phyloP scores from a whole-genome alignment of 2,888 invertebrate genomes.

The Stegana nigrithorax region DNA sequence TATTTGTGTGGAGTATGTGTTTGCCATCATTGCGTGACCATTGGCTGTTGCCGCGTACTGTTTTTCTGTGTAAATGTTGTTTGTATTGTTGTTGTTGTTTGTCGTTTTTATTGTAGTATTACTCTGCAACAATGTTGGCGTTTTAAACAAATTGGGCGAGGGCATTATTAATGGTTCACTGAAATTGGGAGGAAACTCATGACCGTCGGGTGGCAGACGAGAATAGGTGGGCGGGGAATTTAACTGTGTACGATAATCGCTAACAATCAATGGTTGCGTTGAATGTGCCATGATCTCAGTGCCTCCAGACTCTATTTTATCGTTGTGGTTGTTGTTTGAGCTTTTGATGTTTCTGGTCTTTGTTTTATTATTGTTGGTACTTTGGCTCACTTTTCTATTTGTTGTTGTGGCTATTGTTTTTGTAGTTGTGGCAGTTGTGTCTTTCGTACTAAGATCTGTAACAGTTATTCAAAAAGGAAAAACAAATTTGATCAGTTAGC shows the following conservation, averaged over 20 bases:
- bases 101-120: slow-evolving; percentile 47
- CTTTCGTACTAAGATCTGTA: slow-evolving; percentile 52
- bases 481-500: slow-evolving; percentile 21
- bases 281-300: slow-evolving; percentile 47
- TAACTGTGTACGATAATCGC: slow-evolving; percentile 63
- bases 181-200: slow-evolving; percentile 69
- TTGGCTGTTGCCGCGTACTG: slow-evolving; percentile 38
- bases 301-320: slow-evolving; percentile 62
- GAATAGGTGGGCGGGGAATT: slow-evolving; percentile 67
- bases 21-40: slow-evolving; percentile 40
- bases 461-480: slow-evolving; percentile 21
- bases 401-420: slow-evolving; percentile 33
- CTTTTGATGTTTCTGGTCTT: slow-evolving; percentile 15
- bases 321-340: slow-evolving; percentile 24
- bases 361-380: slow-evolving; percentile 19
- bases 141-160: slow-evolving; percentile 48
- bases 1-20: slow-evolving; percentile 45
- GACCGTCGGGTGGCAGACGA: slow-evolving; percentile 68
- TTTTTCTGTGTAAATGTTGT: slow-evolving; percentile 50
- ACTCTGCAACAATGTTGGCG: slow-evolving; percentile 46
- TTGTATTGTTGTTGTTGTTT: slow-evolving; percentile 37
- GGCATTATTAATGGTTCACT: slow-evolving; percentile 68
- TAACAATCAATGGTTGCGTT: slow-evolving; percentile 63
- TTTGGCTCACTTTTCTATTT: slow-evolving; percentile 21
- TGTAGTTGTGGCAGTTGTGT: slow-evolving; percentile 33